phyloP scores from a whole-genome alignment of 2,888 invertebrate genomes.

The Lithophane ornitopus region DNA sequence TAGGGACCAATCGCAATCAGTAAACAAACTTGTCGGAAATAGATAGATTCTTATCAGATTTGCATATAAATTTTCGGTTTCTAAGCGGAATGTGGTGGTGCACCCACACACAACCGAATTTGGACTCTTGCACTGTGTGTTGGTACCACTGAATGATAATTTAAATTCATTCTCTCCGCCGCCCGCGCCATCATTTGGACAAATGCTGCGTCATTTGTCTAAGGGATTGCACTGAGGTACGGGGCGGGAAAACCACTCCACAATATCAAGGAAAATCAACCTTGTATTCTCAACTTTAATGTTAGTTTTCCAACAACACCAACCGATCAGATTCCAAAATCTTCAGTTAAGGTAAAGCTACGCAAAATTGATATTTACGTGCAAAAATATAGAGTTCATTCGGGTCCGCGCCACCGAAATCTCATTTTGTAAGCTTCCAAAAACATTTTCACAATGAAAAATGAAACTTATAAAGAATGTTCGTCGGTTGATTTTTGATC shows the following conservation, averaged over 20 bases:
- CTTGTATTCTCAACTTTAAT: conserved; percentile 70
- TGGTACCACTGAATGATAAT: conserved; percentile 91
- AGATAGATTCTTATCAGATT: conserved; percentile 66
- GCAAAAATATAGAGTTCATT: conserved; percentile 76
- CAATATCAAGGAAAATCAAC: conserved; percentile 71
- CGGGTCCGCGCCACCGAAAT: conserved; percentile 74
- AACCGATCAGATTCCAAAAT: conserved; percentile 84
- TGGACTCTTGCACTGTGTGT: conserved; percentile 86
- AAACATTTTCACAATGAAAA: conserved; percentile 84
- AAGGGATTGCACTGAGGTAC: conserved; percentile 81
- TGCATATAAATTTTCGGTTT: conserved; percentile 62
- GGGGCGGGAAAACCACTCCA: conserved; percentile 74
- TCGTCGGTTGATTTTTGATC: conserved; percentile 83
- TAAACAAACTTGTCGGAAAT: conserved; percentile 56
- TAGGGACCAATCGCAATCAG: conserved; percentile 22
- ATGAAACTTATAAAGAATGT: conserved; percentile 81
- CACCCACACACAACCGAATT: conserved; percentile 83
- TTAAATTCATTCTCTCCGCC: conserved; percentile 91
- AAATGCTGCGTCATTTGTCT: conserved; percentile 91
- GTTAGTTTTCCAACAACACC: conserved; percentile 72
- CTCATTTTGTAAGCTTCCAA: conserved; percentile 87
- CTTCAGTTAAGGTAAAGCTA: conserved; percentile 78
- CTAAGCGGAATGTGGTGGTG: conserved; percentile 61
- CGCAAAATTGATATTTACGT: conserved; percentile 78
- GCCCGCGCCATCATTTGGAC: conserved; percentile 91